Conservation (phyloP, 2,797 vertebrate genomes). For the Poecile montanus region DNA sequence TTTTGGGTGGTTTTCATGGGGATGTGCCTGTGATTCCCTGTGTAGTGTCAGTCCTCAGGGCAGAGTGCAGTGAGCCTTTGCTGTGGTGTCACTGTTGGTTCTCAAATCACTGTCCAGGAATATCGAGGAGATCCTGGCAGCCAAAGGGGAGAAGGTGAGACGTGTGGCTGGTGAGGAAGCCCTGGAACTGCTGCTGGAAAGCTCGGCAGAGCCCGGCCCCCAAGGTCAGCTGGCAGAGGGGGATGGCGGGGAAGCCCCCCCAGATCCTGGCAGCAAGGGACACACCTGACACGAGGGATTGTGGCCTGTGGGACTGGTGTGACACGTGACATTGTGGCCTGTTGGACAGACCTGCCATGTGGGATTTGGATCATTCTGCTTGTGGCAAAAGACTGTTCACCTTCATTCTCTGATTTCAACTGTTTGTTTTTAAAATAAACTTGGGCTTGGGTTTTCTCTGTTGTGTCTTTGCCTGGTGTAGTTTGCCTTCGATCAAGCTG, state of each 20-base stretch:
- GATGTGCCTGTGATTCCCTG: accelerated
- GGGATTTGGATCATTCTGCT: background rate
- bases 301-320: background rate
- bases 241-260: background rate
- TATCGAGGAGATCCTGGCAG: slow-evolving; percentile 94
- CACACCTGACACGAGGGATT: background rate
- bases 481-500: background rate
- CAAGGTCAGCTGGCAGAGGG: background rate
- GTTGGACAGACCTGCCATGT: accelerated
- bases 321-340: background rate
- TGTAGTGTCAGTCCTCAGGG: accelerated
- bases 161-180: slow-evolving; percentile 79
- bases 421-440: slow-evolving; percentile 43
- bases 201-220: background rate
- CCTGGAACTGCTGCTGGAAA: slow-evolving; percentile 82
- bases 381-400: background rate
- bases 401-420: background rate
- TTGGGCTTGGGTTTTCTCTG: background rate
- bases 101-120: slow-evolving; percentile 79
- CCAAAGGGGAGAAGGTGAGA: slow-evolving; percentile 88
- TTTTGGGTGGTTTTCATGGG: background rate
- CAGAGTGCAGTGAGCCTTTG: background rate
- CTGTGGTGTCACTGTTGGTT: background rate
- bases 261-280: background rate
- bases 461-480: background rate